Evolutionary conservation across 2,888 invertebrate genomes (phyloP).

Genomic region (Amphipoea lucens): DNA sequence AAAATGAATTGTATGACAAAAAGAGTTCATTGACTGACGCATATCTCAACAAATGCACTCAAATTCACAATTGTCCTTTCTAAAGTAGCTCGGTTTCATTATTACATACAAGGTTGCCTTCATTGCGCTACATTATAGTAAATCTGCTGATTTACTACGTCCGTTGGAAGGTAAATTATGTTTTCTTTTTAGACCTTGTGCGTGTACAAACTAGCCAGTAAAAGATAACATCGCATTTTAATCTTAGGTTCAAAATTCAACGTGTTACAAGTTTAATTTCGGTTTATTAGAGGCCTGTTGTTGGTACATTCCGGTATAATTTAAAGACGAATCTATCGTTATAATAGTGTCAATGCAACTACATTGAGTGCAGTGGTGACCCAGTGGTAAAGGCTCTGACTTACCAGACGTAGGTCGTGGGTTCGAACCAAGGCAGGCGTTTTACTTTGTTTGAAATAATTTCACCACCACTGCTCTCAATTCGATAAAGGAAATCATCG

Average conservation of each 20-base stretch:
- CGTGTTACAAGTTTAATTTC: too few species aligned
- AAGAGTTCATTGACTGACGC: constrained; percentile 52
- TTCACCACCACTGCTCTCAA: too few species aligned
- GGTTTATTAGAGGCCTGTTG: neutral
- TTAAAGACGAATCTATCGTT: neutral
- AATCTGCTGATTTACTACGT: constrained; percentile 10
- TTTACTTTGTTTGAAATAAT: too few species aligned
- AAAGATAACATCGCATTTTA: neutral
- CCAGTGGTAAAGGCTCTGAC: too few species aligned
- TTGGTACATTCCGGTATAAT: neutral
- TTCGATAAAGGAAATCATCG: too few species aligned
- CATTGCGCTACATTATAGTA: constrained; percentile 15
- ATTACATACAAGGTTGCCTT: constrained; percentile 45
- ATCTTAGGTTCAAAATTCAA: neutral
- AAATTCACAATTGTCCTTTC: constrained; percentile 53
- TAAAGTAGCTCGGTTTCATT: constrained; percentile 41
- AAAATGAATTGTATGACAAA: neutral
- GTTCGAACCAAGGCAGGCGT: too few species aligned
- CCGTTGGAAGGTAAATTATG: neutral
- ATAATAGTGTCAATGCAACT: neutral
- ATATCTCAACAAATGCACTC: constrained; percentile 13
- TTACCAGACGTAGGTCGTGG: too few species aligned
- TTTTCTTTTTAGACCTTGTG: constrained; percentile 9
- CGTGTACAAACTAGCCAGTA: neutral
- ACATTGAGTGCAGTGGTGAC: neutral